Percentiles rank a stretch among this genome's conserved stretches.
phyloP scores from a whole-genome alignment of 2,113 vertebrate genomes.

The Rafetus swinhoei region DNA sequence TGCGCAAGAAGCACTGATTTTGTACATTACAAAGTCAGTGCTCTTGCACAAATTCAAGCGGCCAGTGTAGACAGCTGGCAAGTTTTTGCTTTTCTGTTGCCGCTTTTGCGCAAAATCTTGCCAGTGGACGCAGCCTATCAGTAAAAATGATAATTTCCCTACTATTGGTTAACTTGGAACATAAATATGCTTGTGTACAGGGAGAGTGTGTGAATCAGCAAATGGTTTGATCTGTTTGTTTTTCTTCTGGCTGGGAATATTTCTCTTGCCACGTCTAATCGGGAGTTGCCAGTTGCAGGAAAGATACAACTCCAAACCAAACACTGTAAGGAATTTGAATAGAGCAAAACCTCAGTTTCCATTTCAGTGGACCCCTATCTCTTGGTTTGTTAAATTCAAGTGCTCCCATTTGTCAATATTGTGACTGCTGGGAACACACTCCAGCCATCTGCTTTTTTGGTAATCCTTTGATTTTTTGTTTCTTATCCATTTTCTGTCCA shows the following conservation, averaged over 20 bases:
- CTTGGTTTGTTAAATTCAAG: slow-evolving; percentile 69
- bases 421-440: slow-evolving; percentile 61
- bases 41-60: no score
- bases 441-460: slow-evolving; percentile 72
- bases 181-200: slow-evolving; percentile 47
- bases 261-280: slow-evolving; percentile 68
- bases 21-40: no score
- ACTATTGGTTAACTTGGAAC: slow-evolving; percentile 35
- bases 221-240: slow-evolving; percentile 26
- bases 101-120: no score
- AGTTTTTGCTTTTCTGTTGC: no score
- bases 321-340: slow-evolving; percentile 63
- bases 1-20: no score
- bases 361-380: slow-evolving; percentile 55
- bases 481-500: slow-evolving; percentile 55
- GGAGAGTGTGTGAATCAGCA: slow-evolving; percentile 48
- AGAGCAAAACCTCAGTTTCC: slow-evolving; percentile 66
- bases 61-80: no score
- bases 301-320: slow-evolving; percentile 68
- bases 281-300: slow-evolving; percentile 61
- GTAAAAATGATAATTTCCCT: background rate
- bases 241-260: slow-evolving; percentile 60
- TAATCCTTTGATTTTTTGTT: slow-evolving; percentile 62
- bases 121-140: background rate
- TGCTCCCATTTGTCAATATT: slow-evolving; percentile 59